Conservation (phyloP, 2,888 invertebrate genomes). For the Microctonus brassicae region DNA sequence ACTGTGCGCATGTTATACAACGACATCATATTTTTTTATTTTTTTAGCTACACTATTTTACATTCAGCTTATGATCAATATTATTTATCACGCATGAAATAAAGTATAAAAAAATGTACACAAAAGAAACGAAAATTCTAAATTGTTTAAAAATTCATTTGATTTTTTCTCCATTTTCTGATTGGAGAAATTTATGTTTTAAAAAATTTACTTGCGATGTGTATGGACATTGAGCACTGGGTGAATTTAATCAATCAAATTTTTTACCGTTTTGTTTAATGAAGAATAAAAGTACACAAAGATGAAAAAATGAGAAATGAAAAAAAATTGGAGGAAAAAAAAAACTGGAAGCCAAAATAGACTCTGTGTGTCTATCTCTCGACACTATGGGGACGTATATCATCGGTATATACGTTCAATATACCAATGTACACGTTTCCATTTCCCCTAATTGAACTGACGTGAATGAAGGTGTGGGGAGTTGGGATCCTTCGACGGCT, state of each 20-base stretch:
- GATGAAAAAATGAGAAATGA: neutral
- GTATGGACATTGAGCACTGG: neutral
- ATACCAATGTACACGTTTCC: neutral
- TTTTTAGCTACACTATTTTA: neutral
- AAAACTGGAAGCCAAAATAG: neutral
- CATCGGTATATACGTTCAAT: constrained; percentile 1
- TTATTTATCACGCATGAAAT: no score
- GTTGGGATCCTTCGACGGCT: constrained; percentile 16
- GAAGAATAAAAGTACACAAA: no score
- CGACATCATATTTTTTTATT: neutral
- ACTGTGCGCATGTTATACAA: constrained; percentile 27
- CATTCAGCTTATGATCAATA: neutral
- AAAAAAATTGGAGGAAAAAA: no score
- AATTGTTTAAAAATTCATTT: no score
- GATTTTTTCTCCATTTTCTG: no score
- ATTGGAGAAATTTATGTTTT: no score
- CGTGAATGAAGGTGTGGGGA: constrained; percentile 17
- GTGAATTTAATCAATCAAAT: neutral
- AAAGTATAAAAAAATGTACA: no score
- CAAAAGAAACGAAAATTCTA: no score
- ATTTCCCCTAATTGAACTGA: constrained; percentile 11
- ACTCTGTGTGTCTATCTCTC: neutral
- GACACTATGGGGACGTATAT: neutral
- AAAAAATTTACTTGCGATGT: no score
- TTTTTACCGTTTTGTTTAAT: neutral